Percentiles rank a stretch among this genome's conserved stretches.
phyloP scores from a whole-genome alignment of 2,888 invertebrate species.

The Laothoe populi region DNA sequence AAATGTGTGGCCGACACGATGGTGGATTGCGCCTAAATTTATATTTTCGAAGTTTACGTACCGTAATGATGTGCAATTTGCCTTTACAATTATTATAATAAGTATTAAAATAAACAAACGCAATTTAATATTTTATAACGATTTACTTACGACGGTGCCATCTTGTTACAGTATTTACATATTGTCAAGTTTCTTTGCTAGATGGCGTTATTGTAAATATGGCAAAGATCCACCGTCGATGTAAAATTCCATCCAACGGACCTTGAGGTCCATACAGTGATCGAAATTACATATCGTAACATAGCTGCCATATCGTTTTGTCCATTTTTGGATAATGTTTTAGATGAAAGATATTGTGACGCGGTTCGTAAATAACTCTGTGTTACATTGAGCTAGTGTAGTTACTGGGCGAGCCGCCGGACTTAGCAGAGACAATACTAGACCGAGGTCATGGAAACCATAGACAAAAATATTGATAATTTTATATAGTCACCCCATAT shows the following conservation, averaged over 20 bases:
- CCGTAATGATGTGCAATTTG: too few relatives aligned
- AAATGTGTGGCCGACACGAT: slow-evolving; percentile 10
- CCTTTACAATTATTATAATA: neutral
- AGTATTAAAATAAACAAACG: too few relatives aligned
- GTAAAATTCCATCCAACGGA: slow-evolving; percentile 12
- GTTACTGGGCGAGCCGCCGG: neutral
- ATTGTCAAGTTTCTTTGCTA: slow-evolving; percentile 4
- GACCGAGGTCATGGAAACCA: neutral
- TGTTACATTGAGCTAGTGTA: slow-evolving; percentile 19
- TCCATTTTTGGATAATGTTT: slow-evolving; percentile 28
- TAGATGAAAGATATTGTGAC: neutral
- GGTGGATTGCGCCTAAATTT: neutral
- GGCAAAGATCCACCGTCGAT: neutral
- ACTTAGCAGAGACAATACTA: neutral
- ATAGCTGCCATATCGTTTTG: slow-evolving; percentile 25
- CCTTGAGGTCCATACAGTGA: slow-evolving; percentile 18
- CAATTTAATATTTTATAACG: slow-evolving; percentile 14
- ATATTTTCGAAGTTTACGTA: neutral
- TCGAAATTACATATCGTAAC: slow-evolving; percentile 27
- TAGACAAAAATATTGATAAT: neutral
- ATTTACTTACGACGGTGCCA: slow-evolving; percentile 13
- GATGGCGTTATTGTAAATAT: slow-evolving; percentile 9
- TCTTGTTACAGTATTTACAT: neutral
- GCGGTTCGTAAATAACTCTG: slow-evolving; percentile 1
- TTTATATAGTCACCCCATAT: neutral